Base-by-base conservation (phyloP, 2,113 vertebrate species). In the Delphinus delphis region DNA sequence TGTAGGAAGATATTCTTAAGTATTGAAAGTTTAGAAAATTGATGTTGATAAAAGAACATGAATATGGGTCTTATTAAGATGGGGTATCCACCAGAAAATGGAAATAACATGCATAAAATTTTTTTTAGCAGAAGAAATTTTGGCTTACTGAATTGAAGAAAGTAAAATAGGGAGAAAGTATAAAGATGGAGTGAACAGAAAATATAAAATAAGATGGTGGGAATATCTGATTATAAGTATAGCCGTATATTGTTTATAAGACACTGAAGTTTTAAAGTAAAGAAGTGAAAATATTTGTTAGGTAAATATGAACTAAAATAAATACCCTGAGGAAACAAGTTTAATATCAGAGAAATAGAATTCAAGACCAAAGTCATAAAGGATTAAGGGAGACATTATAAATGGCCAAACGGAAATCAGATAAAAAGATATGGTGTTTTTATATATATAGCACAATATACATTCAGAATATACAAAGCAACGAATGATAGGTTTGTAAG, bases 201-300 rank as follows among this genome's bases (percentile, higher is more conserved):
- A 88, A 82, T 81, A 55, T 77, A 26, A 62, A 89, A 44, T 63
- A 33, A 96, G 26, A 77, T 67, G 20, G 21, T 31, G 77, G 20
- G 71, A 92, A 67, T 60, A 74, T 21, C 36, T 93, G 18, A 38
- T 73, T 89, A 2, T 50, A 92, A 93, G 63, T 80, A 25, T 1
- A 71, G 18, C 73, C 17, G 50, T 53, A 62, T 68, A 38, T 44
- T 73, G 1, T 80, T 31, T 84, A 60, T 55, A 26, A 96, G 41
- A 87, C n/a, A 70, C 2, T 80, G 11, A 63, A 38, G 5, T 70
- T 95, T 79, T 55, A 79, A 88, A 83, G 23, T 53, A 71, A 71
- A 85, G 26, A 79, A 65, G 67, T 90, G 9, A 92, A 93, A 93
- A 81, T 90, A 90, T 90, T 93, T 95, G 25, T 7, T 28, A 74